Conservation (phyloP, 35 echinoderm and acorn worm genomes). For the Holothuria glaberrima region DNA sequence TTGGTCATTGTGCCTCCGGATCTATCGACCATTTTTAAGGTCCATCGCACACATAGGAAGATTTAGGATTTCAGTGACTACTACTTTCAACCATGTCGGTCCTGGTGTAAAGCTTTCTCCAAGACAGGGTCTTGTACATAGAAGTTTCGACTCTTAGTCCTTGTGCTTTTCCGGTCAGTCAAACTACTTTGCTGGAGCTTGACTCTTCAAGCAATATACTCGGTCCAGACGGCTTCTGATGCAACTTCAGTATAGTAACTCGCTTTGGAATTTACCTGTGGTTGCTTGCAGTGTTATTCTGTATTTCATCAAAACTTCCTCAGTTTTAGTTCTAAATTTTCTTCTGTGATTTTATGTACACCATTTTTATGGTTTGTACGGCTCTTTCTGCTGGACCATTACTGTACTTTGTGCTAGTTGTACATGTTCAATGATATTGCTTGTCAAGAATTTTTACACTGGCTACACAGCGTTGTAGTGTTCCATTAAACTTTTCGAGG, state of each 20-base stretch:
- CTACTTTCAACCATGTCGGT: conserved; percentile 56
- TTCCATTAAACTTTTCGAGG: no score
- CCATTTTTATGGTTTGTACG: conserved; percentile 58
- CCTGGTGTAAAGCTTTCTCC: no score
- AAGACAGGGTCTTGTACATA: no score
- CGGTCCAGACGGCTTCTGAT: background rate
- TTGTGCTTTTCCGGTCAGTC: conserved; percentile 40
- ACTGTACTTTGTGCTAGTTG: conserved; percentile 67
- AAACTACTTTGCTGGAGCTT: conserved; percentile 53
- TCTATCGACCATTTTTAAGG: conserved; percentile 55
- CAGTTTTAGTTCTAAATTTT: conserved; percentile 47
- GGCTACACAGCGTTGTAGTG: no score
- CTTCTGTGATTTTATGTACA: conserved; percentile 48
- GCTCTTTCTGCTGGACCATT: conserved; percentile 68
- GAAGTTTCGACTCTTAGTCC: no score
- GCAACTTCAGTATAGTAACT: background rate
- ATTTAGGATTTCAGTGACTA: conserved; percentile 30
- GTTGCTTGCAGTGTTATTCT: background rate
- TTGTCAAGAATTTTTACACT: conserved; percentile 39
- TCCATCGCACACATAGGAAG: conserved; percentile 35
- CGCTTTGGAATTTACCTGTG: background rate
- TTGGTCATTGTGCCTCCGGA: conserved; percentile 65
- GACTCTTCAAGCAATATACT: conserved; percentile 35
- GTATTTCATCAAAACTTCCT: background rate
- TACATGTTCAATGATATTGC: conserved; percentile 69